These are phyloP conservation scores for Invenusta paracnida DNA, from an alignment of 2,888 invertebrate genomes.

Conservation along the genomic window DNA sequence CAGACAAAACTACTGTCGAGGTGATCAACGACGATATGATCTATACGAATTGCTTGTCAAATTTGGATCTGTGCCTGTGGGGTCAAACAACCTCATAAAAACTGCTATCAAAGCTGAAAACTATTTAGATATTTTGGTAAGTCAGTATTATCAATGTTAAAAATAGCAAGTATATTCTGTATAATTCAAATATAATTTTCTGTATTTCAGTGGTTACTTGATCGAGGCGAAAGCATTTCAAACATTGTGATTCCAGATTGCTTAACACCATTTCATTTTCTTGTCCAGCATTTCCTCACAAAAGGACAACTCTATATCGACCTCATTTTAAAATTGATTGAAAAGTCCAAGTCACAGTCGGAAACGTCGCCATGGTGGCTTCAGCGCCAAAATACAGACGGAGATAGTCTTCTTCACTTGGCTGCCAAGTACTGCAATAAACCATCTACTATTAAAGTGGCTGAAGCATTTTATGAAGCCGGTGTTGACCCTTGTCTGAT, in stretches of 20 bases:
- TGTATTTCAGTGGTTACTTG: background rate
- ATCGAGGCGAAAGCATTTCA: background rate
- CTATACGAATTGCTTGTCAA: background rate
- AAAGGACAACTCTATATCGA: background rate
- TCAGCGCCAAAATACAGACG: background rate
- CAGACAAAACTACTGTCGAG: background rate
- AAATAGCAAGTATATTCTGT: too few species aligned
- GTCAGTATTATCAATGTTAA: too few species aligned
- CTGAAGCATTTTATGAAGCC: background rate
- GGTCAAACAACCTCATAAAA: background rate
- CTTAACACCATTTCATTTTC: background rate
- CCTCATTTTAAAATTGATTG: background rate
- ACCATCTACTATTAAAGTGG: background rate
- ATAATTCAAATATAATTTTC: too few species aligned
- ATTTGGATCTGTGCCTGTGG: background rate
- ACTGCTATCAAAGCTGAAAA: background rate
- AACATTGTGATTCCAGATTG: background rate
- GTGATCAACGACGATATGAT: background rate
- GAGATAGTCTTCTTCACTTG: background rate
- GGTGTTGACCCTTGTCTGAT: background rate
- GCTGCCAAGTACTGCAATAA: background rate
- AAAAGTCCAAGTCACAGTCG: background rate
- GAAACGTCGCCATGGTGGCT: background rate
- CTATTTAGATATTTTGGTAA: background rate
- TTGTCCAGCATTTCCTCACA: background rate